Conservation (phyloP, 2,797 vertebrate species). For the Buceros bicornis region DNA sequence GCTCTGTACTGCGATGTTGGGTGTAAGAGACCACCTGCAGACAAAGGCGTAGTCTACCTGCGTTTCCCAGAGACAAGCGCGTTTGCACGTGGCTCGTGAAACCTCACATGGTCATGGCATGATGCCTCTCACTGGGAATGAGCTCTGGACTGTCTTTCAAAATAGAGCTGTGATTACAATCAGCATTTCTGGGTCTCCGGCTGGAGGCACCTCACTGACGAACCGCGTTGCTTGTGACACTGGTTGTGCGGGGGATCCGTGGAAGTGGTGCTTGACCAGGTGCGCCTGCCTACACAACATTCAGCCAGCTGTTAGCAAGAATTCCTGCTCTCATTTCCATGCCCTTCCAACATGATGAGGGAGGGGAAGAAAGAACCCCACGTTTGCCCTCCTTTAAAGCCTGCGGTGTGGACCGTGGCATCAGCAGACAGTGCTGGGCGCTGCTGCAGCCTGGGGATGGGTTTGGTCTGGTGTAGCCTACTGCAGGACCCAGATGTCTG, state of each 20-base stretch:
- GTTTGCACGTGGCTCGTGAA: neutral
- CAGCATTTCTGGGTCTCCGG: conserved; percentile 2
- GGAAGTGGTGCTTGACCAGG: neutral
- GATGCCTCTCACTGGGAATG: neutral
- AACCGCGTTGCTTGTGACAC: neutral
- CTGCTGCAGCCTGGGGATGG: neutral
- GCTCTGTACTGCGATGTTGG: neutral
- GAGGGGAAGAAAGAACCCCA: neutral
- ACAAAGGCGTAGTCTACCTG: neutral
- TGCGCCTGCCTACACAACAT: neutral
- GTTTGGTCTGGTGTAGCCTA: neutral
- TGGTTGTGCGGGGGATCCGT: neutral
- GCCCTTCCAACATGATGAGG: neutral
- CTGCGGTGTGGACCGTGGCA: neutral
- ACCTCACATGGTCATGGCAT: neutral
- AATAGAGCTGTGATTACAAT: neutral
- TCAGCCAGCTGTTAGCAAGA: neutral
- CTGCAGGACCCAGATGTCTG: neutral
- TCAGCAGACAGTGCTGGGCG: neutral
- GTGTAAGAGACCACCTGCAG: rapidly evolving
- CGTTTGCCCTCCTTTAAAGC: neutral
- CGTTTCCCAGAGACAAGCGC: neutral
- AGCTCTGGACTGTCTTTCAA: neutral
- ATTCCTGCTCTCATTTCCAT: neutral
- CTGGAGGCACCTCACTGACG: neutral